phyloP scores from a whole-genome alignment of 2,888 invertebrate genomes.

The Emmelina monodactyla region DNA sequence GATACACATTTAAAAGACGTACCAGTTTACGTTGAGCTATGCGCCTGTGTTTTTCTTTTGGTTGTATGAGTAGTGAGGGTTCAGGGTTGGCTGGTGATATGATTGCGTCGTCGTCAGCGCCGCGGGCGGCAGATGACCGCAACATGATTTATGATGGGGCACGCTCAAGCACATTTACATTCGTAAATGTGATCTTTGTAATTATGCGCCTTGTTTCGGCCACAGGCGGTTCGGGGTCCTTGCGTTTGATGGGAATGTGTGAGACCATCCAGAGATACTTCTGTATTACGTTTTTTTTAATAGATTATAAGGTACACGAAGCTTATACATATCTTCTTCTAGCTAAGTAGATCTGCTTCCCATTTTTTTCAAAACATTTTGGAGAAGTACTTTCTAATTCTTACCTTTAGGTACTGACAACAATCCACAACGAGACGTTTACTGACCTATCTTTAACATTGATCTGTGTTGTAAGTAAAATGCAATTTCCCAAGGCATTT shows the following conservation, averaged over 20 bases:
- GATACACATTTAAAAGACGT: slow-evolving; percentile 37
- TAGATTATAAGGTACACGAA: neutral
- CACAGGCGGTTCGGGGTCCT: slow-evolving; percentile 31
- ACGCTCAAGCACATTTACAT: slow-evolving; percentile 47
- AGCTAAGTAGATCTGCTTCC: no score
- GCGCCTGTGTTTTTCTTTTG: slow-evolving; percentile 5
- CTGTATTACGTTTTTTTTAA: slow-evolving; percentile 27
- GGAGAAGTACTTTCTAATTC: no score
- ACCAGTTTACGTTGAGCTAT: slow-evolving; percentile 19
- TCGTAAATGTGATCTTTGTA: slow-evolving; percentile 57
- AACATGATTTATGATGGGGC: slow-evolving; percentile 50
- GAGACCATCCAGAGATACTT: slow-evolving; percentile 25
- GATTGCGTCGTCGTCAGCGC: slow-evolving; percentile 35
- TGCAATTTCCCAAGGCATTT: no score
- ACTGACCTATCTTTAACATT: no score
- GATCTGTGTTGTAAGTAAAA: no score
- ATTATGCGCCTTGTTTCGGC: slow-evolving; percentile 52
- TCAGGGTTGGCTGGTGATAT: slow-evolving; percentile 18
- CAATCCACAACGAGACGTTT: no score
- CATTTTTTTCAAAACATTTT: no score
- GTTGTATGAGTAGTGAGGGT: slow-evolving; percentile 7
- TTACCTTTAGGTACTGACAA: no score
- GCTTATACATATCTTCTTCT: no score
- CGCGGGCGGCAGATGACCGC: slow-evolving; percentile 63
- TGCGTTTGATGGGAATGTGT: slow-evolving; percentile 17